These are phyloP conservation scores for Megaceryle alcyon DNA, from an alignment of 2,797 vertebrate species.

Conservation along the genomic window DNA sequence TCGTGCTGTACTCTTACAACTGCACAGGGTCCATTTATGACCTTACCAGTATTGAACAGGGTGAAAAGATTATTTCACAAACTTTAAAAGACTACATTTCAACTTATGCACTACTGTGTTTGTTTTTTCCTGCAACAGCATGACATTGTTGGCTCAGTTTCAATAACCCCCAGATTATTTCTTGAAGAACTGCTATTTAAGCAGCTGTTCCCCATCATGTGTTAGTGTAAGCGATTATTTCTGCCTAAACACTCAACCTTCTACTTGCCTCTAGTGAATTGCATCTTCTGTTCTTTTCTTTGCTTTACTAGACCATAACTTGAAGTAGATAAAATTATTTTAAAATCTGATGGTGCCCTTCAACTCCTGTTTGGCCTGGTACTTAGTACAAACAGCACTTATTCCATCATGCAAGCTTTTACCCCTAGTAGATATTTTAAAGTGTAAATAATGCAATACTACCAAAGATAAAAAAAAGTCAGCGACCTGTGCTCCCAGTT, in stretches of 20 bases:
- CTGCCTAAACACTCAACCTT: not conserved
- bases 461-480: not conserved
- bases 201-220: slow-evolving; percentile 35
- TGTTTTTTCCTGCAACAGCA: slow-evolving; percentile 42
- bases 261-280: not conserved
- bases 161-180: slow-evolving; percentile 21
- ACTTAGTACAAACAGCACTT: not conserved
- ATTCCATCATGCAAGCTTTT: not conserved
- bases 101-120: not conserved
- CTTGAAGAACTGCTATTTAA: slow-evolving; percentile 53
- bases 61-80: not conserved
- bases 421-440: not conserved
- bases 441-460: not conserved
- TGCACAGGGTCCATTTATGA: not conserved
- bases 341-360: not conserved
- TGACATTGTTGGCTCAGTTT: slow-evolving; percentile 30
- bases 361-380: not conserved
- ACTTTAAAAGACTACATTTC: not conserved
- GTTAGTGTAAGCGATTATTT: not conserved
- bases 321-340: slow-evolving; percentile 16
- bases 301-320: not conserved
- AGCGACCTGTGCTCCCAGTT: not conserved
- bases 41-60: not conserved
- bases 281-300: slow-evolving; percentile 2
- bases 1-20: not conserved